phyloP scores from a whole-genome alignment of 2,797 vertebrate genomes.

The Eleutherodactylus coqui region DNA sequence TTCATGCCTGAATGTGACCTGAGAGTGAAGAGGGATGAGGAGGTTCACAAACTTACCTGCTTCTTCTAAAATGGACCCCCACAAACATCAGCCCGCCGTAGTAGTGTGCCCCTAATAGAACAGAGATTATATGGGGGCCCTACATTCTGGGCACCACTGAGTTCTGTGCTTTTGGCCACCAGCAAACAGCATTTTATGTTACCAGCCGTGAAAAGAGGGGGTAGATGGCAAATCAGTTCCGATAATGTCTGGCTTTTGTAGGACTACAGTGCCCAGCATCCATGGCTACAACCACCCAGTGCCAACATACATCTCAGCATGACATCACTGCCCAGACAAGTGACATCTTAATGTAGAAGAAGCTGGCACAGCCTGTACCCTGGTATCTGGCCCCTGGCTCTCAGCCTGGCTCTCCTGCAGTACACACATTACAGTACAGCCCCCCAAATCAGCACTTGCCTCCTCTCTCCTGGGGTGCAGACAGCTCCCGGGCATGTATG shows the following conservation, averaged over 20 bases:
- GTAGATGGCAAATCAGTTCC: neutral
- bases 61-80: too few relatives aligned
- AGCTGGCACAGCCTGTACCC: slow-evolving; percentile 3
- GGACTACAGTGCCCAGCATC: slow-evolving; percentile 4
- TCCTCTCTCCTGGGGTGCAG: slow-evolving; percentile 19
- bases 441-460: slow-evolving; percentile 43
- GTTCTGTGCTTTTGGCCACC: too few relatives aligned
- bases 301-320: neutral
- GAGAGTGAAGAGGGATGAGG: too few relatives aligned
- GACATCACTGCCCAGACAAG: slow-evolving; percentile 25
- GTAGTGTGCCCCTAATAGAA: neutral
- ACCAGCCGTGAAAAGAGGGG: neutral
- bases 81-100: neutral
- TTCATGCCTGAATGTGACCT: too few relatives aligned
- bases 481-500: slow-evolving; percentile 38
- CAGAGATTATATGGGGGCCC: neutral
- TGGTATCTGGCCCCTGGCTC: neutral
- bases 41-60: too few relatives aligned
- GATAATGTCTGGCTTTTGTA: neutral
- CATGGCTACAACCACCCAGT: neutral
- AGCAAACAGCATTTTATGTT: neutral
- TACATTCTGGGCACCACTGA: too few relatives aligned
- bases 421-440: neutral
- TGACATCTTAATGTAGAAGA: neutral
- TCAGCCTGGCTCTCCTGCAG: neutral